Base-by-base conservation (phyloP, 92 coral and sea anemone species). In the Parazoanthus atlanticus region DNA sequence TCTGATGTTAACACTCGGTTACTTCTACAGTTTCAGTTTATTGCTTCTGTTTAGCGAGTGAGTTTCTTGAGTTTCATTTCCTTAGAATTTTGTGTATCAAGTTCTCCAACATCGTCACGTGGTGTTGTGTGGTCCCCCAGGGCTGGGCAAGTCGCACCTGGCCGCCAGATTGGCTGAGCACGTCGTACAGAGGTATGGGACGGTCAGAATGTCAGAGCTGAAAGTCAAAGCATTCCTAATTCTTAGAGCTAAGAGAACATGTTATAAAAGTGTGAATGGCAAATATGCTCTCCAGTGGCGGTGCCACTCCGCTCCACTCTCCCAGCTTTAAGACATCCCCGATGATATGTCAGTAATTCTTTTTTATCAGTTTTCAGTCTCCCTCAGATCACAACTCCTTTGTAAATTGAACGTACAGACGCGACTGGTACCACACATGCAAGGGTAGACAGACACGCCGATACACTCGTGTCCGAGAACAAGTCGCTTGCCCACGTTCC, bases 101-200 rank as follows among this genome's bases (percentile, higher is more conserved):
- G 82, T 95, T 54, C 91, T 95, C 74, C 96, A 95, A 47, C 91
- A 95, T 79, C 94, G 96, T 73, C 89, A 86, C 81, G 92, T 95
- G 70, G 84, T 95, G 12, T 89, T 95, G 88, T 95, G 98, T 81
- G 98, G 98, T 64, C 86, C 91, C 33, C 89, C 65, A 12, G 93
- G 96, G 8, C 89, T 95, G 21, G 98, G 98, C 79, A 95, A 95
- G 90, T 90, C 98, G 3, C 91, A 91, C 89, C 79, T 95, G 78
- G 98, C 98, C 0, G 76, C 92, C 8, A 90, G 91, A 71, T 93
- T 95, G 47, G 98, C 98, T 1, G 98, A 95, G 85, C 98, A 95
- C 58, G 67, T 95, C 49, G 98, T 91, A 17, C 93, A 95, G 89
- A 92, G 96, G 98, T 92, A 54, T 79, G 92, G 41, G 31, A 17